Evolutionary conservation across 2,797 vertebrate genomes (phyloP), one percentile per base, ranked within the genome.

Genomic region (Acanthurus lineatus): DNA sequence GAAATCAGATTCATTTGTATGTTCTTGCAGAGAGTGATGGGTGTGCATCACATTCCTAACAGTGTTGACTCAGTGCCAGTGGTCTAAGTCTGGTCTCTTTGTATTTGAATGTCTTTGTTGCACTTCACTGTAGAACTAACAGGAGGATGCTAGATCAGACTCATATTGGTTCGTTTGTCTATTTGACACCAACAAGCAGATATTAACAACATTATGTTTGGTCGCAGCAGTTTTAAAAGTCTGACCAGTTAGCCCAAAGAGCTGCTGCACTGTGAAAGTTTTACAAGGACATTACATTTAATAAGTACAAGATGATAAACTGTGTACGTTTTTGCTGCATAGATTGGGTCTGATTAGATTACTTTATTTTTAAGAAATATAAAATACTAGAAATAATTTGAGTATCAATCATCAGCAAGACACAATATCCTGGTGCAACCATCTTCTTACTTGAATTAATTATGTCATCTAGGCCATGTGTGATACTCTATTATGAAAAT

Each of bases 1-100:
- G 61, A 66, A 69, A 45, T 4, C 14, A 52, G 38, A 9, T 59
- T 72, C 0, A 69, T 81, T 54, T 77, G 44, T 77, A 11, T 76
- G 11, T 61, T 51, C 16, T 22, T 47, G 11, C n/a, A 38, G 51
- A 62, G 9, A 62, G 40, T 64, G 51, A 45, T 1, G 6, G 35
- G 61, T 64, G 20, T 51, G 63, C 54, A 49, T 59, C 28, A 20
- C 32, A 20, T 52, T 63, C 22, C 44, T 48, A 2, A 42, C n/a
- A 22, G 15, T 42, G 11, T 53, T 7, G 16, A 57, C 16, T 28
- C 11, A 25, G 38, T 19, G 12, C 28, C 19, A n/a, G 57, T 32
- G 6, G 32, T 5, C 25, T 42, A 56, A 40, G 44, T 51, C 9
- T 52, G n/a, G n/a, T n/a, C 32, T 40, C 35, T 69, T 35, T 71